Percentiles rank a stretch among this genome's conserved stretches.
phyloP scores from a whole-genome alignment of 2,888 invertebrate species.

The Metellina segmentata region DNA sequence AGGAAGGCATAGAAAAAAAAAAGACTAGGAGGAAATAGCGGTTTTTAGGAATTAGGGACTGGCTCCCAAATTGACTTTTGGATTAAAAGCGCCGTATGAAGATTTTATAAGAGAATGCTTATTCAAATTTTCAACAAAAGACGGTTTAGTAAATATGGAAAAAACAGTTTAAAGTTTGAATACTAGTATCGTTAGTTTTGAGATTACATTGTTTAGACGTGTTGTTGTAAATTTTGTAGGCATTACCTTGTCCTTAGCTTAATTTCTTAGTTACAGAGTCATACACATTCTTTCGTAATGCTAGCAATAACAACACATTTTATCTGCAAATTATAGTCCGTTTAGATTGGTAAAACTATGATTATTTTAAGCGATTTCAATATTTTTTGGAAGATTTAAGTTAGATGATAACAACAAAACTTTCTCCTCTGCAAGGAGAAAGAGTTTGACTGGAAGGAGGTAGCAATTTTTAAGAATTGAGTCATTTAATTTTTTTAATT shows the following conservation, averaged over 20 bases:
- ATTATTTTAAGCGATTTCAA: neutral
- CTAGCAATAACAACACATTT: too few species aligned
- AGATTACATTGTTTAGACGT: neutral
- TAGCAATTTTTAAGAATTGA: too few species aligned
- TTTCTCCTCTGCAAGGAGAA: neutral
- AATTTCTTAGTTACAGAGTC: too few species aligned
- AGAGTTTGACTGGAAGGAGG: neutral
- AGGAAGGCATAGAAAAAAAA: neutral
- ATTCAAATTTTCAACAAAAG: neutral
- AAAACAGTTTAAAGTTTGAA: neutral
- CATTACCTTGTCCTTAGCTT: neutral
- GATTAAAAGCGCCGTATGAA: neutral
- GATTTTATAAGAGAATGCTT: neutral
- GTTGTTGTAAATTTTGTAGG: neutral
- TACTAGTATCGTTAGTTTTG: neutral
- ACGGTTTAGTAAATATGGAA: neutral
- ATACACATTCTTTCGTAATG: too few species aligned
- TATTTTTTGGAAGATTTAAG: neutral
- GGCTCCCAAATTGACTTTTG: conserved; percentile 19
- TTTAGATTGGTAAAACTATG: neutral
- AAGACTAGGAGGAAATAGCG: conserved; percentile 3
- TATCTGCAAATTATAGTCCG: too few species aligned
- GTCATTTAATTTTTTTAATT: too few species aligned
- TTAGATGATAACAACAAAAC: conserved; percentile 23
- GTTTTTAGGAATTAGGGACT: conserved; percentile 21